A percentile compares a stretch with the other conserved stretches of the same genome.
These are phyloP conservation scores for Cryptocephalus primarius DNA, from an alignment of 2,888 invertebrate species.

Conservation along the genomic window DNA sequence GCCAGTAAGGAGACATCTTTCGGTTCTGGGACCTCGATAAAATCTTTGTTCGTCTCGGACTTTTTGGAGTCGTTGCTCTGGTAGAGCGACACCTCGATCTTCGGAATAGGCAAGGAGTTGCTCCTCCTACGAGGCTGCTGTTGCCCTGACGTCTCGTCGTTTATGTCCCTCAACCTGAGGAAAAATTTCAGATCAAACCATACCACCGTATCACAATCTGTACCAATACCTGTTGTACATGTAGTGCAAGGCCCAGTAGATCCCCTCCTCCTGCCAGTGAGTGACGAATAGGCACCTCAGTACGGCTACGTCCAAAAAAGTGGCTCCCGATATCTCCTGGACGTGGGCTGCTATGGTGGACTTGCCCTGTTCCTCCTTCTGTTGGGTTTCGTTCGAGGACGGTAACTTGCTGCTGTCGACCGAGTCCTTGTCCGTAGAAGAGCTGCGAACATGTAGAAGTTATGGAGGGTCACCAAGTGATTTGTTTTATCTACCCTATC, in stretches of 20 bases:
- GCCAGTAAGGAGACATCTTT: constrained; percentile 55
- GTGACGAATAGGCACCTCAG: constrained; percentile 89
- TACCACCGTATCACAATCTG: not conserved
- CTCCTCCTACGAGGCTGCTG: constrained; percentile 78
- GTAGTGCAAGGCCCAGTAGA: constrained; percentile 93
- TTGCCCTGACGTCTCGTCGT: constrained; percentile 68
- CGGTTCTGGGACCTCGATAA: constrained; percentile 66
- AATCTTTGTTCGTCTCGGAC: constrained; percentile 50
- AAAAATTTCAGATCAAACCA: not conserved
- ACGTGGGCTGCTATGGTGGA: not conserved
- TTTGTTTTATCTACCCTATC: constrained; percentile 41
- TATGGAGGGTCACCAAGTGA: constrained; percentile 1
- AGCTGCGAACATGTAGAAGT: constrained; percentile 25
- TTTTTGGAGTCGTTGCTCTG: constrained; percentile 64
- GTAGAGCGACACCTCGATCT: constrained; percentile 80
- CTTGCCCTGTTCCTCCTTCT: constrained; percentile 9
- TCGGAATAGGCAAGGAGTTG: constrained; percentile 86
- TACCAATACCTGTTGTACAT: constrained; percentile 65
- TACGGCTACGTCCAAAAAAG: constrained; percentile 93
- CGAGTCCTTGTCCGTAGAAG: constrained; percentile 70
- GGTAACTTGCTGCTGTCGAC: constrained; percentile 45
- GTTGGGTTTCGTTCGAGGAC: constrained; percentile 19
- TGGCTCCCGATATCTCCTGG: constrained; percentile 69
- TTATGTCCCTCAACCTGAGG: constrained; percentile 78
- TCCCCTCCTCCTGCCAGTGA: constrained; percentile 97